A percentile compares a stretch with the other conserved stretches of the same genome.
Conservation (phyloP, 2,888 invertebrate species). For the Labia minor region DNA sequence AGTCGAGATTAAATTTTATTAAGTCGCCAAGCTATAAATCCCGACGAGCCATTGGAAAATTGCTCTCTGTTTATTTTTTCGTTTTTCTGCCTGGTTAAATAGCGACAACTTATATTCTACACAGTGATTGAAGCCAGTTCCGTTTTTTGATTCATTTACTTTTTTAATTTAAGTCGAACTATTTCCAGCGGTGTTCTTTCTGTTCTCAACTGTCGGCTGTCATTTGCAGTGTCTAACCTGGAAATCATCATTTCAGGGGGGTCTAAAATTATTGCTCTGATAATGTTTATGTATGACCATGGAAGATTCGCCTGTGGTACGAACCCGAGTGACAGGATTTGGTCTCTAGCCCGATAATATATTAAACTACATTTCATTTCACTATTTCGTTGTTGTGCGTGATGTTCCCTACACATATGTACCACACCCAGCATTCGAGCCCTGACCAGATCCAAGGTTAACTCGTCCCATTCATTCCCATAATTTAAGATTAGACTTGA, state of each 20-base stretch:
- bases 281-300: no score
- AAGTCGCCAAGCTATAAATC: constrained; percentile 1
- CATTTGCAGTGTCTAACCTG: no score
- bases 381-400: not conserved
- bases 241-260: no score
- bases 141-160: no score
- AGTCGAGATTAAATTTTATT: constrained; percentile 13
- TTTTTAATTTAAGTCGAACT: no score
- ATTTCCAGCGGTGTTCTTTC: no score
- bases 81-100: no score
- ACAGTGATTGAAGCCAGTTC: no score
- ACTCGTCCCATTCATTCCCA: not conserved
- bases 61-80: not conserved
- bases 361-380: not conserved
- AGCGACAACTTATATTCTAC: no score
- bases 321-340: not conserved
- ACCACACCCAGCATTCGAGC: constrained; percentile 7
- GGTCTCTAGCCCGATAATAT: not conserved
- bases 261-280: no score
- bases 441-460: not conserved
- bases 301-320: not conserved
- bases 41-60: not conserved
- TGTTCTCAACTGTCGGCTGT: no score
- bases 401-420: not conserved
- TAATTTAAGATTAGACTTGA: not conserved